phyloP scores from a whole-genome alignment of 2,113 vertebrate genomes.

The Uria lomvia region DNA sequence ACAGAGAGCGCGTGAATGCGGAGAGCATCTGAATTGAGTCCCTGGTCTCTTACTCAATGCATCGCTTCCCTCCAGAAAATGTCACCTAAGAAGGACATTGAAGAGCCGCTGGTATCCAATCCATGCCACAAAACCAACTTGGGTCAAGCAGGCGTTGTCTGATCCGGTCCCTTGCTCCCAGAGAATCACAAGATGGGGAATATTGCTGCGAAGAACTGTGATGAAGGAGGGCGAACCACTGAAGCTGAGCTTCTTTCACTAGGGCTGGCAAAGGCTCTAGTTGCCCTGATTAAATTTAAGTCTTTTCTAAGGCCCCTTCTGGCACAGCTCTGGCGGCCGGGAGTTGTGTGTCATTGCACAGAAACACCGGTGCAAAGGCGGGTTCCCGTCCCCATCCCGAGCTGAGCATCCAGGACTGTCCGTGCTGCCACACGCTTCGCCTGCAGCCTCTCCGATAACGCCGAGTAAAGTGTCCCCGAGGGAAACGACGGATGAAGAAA shows the following conservation, averaged over 20 bases:
- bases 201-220: not conserved
- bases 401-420: not conserved
- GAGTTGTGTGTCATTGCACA: not conserved
- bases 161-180: not conserved
- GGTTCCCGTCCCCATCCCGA: not conserved
- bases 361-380: not conserved
- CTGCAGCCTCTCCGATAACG: not conserved
- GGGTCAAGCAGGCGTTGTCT: not conserved
- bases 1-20: not conserved
- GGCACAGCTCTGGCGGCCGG: not conserved
- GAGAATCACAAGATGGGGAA: not conserved
- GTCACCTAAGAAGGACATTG: not conserved
- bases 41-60: not conserved
- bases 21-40: not conserved
- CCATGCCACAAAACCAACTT: not conserved
- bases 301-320: not conserved
- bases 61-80: not conserved
- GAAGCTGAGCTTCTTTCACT: not conserved
- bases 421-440: rapidly evolving
- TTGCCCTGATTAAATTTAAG: not conserved
- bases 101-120: not conserved
- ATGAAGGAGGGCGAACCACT: not conserved
- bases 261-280: not conserved
- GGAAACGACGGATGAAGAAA: not conserved
- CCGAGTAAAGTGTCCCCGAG: not conserved